A percentile compares a stretch with the other conserved stretches of the same genome.
Conservation (phyloP, 2,797 vertebrate genomes). For the Characodon lateralis region DNA sequence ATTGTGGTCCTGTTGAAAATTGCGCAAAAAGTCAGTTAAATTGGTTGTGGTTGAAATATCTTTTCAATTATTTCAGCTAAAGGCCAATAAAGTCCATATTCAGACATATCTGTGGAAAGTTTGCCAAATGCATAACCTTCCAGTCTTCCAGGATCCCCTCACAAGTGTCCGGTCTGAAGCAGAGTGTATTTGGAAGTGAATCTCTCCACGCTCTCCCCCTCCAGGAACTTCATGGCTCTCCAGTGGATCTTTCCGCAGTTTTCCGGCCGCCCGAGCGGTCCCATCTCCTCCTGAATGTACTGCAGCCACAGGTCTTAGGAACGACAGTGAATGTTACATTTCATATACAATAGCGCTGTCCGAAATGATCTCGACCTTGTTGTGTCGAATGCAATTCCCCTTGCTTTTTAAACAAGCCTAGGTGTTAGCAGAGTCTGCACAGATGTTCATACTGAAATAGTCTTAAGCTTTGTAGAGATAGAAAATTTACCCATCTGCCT, state of each 20-base stretch:
- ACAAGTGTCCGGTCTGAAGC: conserved; percentile 87
- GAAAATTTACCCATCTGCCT: background rate
- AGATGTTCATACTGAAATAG: background rate
- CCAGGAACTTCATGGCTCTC: conserved; percentile 93
- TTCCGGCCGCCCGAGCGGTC: conserved; percentile 84
- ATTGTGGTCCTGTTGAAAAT: background rate
- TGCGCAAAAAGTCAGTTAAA: background rate
- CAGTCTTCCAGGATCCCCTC: conserved; percentile 9
- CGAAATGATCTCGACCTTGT: background rate
- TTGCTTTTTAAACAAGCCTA: background rate
- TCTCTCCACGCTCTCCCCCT: conserved; percentile 86
- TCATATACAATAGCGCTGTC: background rate
- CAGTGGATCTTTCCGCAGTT: conserved; percentile 92
- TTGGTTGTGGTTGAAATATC: background rate
- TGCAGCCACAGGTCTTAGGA: conserved; percentile 90
- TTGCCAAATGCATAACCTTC: background rate
- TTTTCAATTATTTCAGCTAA: background rate
- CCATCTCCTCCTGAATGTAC: conserved; percentile 91
- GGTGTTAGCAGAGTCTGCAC: background rate
- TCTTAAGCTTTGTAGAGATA: background rate
- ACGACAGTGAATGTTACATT: conserved; percentile 1
- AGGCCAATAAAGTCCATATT: background rate
- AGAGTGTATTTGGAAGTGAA: conserved; percentile 89
- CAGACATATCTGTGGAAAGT: background rate
- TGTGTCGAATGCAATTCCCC: background rate